A percentile compares a stretch with the other conserved stretches of the same genome.
Evolutionary conservation across 1,140 invertebrate genomes (phyloP).

Genomic region (Drosophila pallidifrons): DNA sequence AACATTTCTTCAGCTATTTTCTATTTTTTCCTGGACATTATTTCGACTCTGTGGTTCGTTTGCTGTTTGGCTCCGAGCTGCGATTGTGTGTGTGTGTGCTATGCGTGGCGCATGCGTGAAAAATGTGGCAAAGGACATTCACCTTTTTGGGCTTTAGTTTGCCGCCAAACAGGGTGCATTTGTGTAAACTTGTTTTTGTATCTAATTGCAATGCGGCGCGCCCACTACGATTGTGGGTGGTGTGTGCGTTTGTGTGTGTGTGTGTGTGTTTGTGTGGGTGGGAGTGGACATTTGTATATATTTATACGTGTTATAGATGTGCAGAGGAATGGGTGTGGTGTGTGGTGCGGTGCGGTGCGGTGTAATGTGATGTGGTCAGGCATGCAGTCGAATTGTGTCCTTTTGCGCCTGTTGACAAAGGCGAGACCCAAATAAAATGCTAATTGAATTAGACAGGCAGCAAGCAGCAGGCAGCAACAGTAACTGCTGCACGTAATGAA

Average conservation of each 20-base stretch:
- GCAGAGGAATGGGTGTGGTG: too few species aligned
- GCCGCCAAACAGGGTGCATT: constrained; percentile 78
- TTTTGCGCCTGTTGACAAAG: constrained; percentile 2
- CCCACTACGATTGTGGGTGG: constrained; percentile 47
- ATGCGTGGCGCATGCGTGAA: constrained; percentile 58
- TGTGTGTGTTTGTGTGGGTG: not conserved
- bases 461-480: not conserved
- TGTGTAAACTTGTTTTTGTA: constrained; percentile 65
- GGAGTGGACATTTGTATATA: too few species aligned
- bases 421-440: constrained; percentile 39
- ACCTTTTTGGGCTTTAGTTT: constrained; percentile 66
- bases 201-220: constrained; percentile 65
- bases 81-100: not conserved
- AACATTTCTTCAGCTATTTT: not conserved
- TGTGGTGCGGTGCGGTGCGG: too few species aligned
- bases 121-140: constrained; percentile 65
- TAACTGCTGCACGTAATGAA: constrained; percentile 1
- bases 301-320: too few species aligned
- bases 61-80: not conserved
- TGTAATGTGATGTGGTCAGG: constrained; percentile 8
- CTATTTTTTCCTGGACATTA: not conserved
- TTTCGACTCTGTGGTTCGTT: not conserved
- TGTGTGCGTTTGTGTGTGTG: not conserved
- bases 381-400: not conserved
- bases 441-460: constrained; percentile 62